These are phyloP conservation scores for Achlya flavicornis DNA, from an alignment of 2,888 invertebrate genomes.

Conservation along the genomic window DNA sequence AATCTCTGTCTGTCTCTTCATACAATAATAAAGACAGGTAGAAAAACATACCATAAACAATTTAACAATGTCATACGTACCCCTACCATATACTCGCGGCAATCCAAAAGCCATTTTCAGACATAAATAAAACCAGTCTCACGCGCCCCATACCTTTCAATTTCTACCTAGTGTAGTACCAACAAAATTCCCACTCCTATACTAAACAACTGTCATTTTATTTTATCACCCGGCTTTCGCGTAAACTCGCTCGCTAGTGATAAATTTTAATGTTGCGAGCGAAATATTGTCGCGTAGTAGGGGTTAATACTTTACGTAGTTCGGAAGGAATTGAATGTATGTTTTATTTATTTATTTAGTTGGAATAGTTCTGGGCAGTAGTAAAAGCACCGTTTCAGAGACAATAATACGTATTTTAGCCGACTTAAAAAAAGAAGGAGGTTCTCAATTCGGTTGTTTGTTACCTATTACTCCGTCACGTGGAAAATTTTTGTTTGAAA, in stretches of 20 bases:
- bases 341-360: conserved; percentile 21
- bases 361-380: conserved; percentile 4
- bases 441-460: too few species aligned
- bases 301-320: conserved; percentile 24
- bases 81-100: conserved; percentile 61
- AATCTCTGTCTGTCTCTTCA: background rate
- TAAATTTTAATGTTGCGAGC: conserved; percentile 79
- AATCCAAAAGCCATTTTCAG: conserved; percentile 78
- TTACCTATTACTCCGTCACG: too few species aligned
- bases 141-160: conserved; percentile 81
- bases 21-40: background rate
- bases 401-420: too few species aligned
- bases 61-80: conserved; percentile 31
- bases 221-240: conserved; percentile 80
- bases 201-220: conserved; percentile 84
- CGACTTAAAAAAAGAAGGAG: too few species aligned
- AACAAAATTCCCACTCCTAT: conserved; percentile 74
- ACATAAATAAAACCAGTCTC: conserved; percentile 81
- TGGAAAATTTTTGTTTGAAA: too few species aligned
- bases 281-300: conserved; percentile 74
- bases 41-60: conserved; percentile 19
- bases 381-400: conserved; percentile 10
- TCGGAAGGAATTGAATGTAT: conserved; percentile 23
- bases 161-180: conserved; percentile 68
- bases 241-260: conserved; percentile 76